Conservation (phyloP, 2,888 invertebrate species). For the Oxytorus armatus region DNA sequence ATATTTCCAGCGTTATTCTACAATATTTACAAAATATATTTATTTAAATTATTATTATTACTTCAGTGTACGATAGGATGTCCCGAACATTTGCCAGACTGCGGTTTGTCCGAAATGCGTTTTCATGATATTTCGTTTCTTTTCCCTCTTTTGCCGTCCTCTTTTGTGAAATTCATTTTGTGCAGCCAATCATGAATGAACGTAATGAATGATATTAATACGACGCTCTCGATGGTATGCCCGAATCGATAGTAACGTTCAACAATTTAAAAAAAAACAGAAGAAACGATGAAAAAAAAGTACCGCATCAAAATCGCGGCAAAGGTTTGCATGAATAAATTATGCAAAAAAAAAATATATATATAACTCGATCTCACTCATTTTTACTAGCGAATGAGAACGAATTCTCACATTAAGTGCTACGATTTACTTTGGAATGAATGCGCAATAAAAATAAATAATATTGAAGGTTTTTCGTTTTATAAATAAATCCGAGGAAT, state of each 20-base stretch:
- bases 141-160: background rate
- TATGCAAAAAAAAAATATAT: slow-evolving; percentile 48
- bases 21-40: slow-evolving; percentile 66
- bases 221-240: slow-evolving; percentile 3
- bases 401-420: slow-evolving; percentile 45
- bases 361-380: slow-evolving; percentile 31
- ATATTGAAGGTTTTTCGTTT: slow-evolving; percentile 57
- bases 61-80: slow-evolving; percentile 46
- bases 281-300: slow-evolving; percentile 21
- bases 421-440: slow-evolving; percentile 73
- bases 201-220: slow-evolving; percentile 27
- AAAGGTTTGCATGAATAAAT: slow-evolving; percentile 52
- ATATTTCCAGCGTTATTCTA: slow-evolving; percentile 56
- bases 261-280: slow-evolving; percentile 50
- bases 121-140: slow-evolving; percentile 51
- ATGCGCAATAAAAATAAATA: slow-evolving; percentile 73
- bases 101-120: slow-evolving; percentile 35
- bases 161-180: slow-evolving; percentile 30
- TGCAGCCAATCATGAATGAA: slow-evolving; percentile 36
- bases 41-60: slow-evolving; percentile 41
- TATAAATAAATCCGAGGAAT: slow-evolving; percentile 27
- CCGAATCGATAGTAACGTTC: slow-evolving; percentile 30
- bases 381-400: slow-evolving; percentile 51
- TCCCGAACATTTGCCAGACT: slow-evolving; percentile 41
- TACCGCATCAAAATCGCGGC: slow-evolving; percentile 42